phyloP scores from a whole-genome alignment of 2,113 vertebrate genomes.

The Mastomys natalensis region DNA sequence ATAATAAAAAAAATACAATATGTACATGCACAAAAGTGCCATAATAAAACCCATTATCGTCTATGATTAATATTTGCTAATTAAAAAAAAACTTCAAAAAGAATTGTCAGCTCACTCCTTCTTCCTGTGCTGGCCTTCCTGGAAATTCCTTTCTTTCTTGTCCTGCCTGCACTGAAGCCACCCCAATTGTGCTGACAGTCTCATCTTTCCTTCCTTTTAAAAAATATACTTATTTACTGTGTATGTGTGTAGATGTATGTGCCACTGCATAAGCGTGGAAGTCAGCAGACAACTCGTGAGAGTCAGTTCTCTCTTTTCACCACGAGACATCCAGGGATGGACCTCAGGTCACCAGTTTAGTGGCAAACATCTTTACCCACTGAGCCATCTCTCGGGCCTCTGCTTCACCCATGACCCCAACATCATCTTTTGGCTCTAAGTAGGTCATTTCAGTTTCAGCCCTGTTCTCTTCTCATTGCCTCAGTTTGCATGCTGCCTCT shows the following conservation, averaged over 20 bases:
- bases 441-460: slow-evolving; percentile 60
- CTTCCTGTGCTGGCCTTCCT: background rate
- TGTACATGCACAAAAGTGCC: background rate
- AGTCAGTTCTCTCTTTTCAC: background rate
- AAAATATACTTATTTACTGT: background rate
- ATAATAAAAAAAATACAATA: background rate
- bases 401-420: background rate
- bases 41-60: background rate
- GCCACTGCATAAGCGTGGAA: background rate
- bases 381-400: background rate
- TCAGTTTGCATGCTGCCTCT: background rate
- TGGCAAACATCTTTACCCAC: background rate
- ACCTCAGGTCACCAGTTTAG: background rate
- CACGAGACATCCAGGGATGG: background rate
- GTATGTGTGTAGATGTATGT: background rate
- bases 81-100: background rate
- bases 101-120: background rate
- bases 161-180: background rate
- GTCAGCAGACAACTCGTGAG: background rate
- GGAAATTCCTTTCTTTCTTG: background rate
- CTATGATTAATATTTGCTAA: background rate
- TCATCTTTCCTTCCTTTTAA: background rate
- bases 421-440: slow-evolving; percentile 36
- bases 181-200: background rate
- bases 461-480: background rate